phyloP scores from a whole-genome alignment of 2,113 vertebrate genomes.

The Mesembrinibis cayennensis region DNA sequence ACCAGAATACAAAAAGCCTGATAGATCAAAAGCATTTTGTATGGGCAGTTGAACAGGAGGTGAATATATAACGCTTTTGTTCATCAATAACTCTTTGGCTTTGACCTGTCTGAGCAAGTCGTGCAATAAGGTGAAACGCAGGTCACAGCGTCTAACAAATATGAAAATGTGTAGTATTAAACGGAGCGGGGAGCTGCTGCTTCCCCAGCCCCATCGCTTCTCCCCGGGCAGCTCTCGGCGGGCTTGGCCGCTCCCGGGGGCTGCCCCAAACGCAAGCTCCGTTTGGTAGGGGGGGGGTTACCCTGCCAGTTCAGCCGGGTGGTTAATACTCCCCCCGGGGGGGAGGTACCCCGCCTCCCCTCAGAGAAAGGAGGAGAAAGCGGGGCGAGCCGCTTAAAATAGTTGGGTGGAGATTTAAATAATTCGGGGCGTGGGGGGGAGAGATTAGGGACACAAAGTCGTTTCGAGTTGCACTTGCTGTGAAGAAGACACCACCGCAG shows the following conservation, averaged over 20 bases:
- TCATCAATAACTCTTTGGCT: constrained; percentile 93
- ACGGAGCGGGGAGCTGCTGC: not conserved
- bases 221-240: not conserved
- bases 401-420: not conserved
- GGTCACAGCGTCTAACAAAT: constrained; percentile 96
- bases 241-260: not conserved
- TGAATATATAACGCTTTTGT: constrained; percentile 96
- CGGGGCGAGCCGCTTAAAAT: not conserved
- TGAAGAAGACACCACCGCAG: not conserved
- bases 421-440: not conserved
- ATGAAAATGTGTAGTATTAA: constrained; percentile 80
- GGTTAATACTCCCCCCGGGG: not conserved
- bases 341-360: not conserved
- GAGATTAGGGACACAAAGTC: not conserved
- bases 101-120: constrained; percentile 97
- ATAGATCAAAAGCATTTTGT: constrained; percentile 81
- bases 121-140: constrained; percentile 93
- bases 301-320: not conserved
- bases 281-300: not conserved
- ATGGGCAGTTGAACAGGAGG: constrained; percentile 82
- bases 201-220: not conserved
- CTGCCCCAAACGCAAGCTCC: not conserved
- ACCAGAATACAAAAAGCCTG: constrained; percentile 70
- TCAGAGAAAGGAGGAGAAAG: not conserved
- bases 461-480: constrained; percentile 34